These are phyloP conservation scores for Sebastes minor DNA, from an alignment of 2,797 vertebrate species.

Conservation along the genomic window DNA sequence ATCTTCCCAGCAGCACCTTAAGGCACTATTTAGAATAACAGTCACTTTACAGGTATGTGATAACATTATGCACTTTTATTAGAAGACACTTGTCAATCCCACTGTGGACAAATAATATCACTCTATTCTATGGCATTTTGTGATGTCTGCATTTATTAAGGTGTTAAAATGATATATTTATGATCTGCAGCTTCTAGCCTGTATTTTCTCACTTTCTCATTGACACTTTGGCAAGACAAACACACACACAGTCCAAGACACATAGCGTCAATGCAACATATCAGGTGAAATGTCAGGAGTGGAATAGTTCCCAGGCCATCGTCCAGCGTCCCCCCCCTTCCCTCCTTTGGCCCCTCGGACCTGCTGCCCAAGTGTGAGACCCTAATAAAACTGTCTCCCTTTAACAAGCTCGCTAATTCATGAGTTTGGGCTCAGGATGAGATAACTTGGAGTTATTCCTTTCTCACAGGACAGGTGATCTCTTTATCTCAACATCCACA, in stretches of 20 bases:
- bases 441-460: neutral
- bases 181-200: neutral
- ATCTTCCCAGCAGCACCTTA: neutral
- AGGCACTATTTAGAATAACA: neutral
- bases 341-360: rapidly evolving
- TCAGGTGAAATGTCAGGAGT: constrained; percentile 72
- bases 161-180: neutral
- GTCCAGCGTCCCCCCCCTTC: neutral
- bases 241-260: neutral
- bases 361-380: neutral
- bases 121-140: neutral
- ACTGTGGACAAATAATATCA: neutral
- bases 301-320: constrained; percentile 5
- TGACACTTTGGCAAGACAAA: neutral
- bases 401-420: constrained; percentile 63
- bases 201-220: constrained; percentile 1
- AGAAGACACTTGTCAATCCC: neutral
- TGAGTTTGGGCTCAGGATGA: neutral
- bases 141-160: neutral
- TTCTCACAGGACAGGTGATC: neutral
- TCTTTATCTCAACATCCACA: constrained; percentile 7
- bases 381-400: constrained; percentile 53
- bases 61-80: neutral
- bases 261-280: constrained; percentile 47
- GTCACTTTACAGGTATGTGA: neutral